Evolutionary conservation across 1,140 invertebrate genomes (phyloP).

Genomic region (Zophobas atratus): DNA sequence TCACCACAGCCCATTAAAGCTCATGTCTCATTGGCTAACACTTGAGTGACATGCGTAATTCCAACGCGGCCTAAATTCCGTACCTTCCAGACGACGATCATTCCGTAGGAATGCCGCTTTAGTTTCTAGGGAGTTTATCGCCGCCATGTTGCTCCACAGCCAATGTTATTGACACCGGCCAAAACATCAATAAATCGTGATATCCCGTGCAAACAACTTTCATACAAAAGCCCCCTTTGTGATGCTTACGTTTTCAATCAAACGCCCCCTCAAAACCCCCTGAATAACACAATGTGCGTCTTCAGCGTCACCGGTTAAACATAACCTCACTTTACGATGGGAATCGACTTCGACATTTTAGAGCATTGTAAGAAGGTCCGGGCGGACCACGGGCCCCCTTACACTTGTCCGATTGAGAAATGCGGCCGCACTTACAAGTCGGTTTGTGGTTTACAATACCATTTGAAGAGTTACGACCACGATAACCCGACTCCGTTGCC

Average conservation of each 20-base stretch:
- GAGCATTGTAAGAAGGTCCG: constrained; percentile 88
- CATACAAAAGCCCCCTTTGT: background rate
- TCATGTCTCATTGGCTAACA: no score
- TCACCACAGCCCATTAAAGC: no score
- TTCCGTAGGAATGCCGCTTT: background rate
- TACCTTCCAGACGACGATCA: background rate
- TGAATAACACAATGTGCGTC: background rate
- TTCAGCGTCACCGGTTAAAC: background rate
- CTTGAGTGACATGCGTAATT: background rate
- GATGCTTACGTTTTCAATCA: background rate
- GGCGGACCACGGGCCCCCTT: constrained; percentile 85
- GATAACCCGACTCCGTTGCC: constrained; percentile 73
- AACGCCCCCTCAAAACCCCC: background rate
- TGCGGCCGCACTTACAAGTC: constrained; percentile 91
- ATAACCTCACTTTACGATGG: constrained; percentile 70
- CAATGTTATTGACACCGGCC: background rate
- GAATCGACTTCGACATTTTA: constrained; percentile 86
- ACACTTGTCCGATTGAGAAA: constrained; percentile 86
- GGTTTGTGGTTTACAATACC: constrained; percentile 87
- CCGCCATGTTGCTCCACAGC: background rate
- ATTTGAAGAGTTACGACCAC: constrained; percentile 88
- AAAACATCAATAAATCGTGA: constrained; percentile 6
- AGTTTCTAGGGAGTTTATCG: background rate
- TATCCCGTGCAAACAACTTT: background rate
- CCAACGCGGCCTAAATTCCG: background rate